Evolutionary conservation across 1,140 invertebrate genomes (phyloP).

Genomic region (Dolichoris vasculosae): DNA sequence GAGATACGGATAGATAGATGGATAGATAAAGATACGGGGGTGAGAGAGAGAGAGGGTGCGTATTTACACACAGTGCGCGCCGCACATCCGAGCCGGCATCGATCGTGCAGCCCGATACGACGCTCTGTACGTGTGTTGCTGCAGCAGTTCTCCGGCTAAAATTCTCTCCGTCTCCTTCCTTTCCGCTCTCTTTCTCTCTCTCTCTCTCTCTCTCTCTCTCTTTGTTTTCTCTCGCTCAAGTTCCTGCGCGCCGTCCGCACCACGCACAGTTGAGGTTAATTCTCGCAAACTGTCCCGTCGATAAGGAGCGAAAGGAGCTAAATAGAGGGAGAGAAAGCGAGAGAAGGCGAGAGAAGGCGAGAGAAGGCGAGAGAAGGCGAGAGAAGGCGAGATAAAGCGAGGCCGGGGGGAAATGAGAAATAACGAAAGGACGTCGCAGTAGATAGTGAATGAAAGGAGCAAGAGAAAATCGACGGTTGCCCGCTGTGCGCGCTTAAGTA

Average conservation of each 20-base stretch:
- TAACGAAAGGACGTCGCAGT: no score
- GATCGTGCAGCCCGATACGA: slow-evolving; percentile 12
- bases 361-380: neutral
- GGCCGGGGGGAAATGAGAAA: neutral
- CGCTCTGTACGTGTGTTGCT: neutral
- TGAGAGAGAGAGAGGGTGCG: neutral
- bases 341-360: neutral
- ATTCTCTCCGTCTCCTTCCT: neutral
- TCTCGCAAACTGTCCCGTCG: neutral
- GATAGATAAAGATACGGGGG: neutral
- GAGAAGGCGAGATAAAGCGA: neutral
- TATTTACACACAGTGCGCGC: slow-evolving; percentile 23
- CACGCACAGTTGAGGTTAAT: slow-evolving; percentile 26
- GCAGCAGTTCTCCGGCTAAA: neutral
- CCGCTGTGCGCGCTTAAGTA: slow-evolving; percentile 14
- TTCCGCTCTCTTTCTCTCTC: neutral
- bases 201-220: neutral
- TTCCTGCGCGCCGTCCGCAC: neutral
- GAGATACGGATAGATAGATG: neutral
- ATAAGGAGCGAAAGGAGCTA: neutral
- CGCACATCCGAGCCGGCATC: slow-evolving; percentile 25
- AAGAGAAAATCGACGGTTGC: neutral
- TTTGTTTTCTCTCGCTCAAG: neutral
- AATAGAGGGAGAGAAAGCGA: neutral
- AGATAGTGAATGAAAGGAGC: neutral